Conservation (phyloP, 2,888 invertebrate species). For the Hypolimnas misippus region DNA sequence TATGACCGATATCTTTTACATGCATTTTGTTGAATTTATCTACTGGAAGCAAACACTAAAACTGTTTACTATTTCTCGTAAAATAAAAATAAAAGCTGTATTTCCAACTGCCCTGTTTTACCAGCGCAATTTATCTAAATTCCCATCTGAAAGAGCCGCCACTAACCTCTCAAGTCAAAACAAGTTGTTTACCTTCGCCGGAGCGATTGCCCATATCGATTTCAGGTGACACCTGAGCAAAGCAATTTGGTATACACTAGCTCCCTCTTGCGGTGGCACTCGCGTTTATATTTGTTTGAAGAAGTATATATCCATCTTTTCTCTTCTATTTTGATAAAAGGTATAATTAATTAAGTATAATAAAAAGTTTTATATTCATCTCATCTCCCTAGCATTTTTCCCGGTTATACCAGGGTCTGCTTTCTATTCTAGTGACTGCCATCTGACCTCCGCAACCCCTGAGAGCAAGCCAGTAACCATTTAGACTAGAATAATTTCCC, state of each 20-base stretch:
- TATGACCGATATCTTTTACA: neutral
- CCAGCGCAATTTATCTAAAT: conserved; percentile 6
- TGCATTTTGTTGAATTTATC: neutral
- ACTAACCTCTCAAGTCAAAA: conserved; percentile 9
- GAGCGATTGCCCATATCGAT: conserved; percentile 23
- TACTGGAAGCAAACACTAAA: neutral
- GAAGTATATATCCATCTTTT: too few relatives aligned
- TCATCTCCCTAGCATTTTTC: too few relatives aligned
- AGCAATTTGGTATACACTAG: neutral
- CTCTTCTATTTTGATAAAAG: too few relatives aligned
- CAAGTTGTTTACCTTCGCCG: conserved; percentile 28
- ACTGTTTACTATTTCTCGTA: conserved; percentile 6
- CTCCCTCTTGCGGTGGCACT: neutral
- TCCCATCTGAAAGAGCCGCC: neutral
- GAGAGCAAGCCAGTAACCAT: too few relatives aligned
- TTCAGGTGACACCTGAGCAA: conserved; percentile 30
- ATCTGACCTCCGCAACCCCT: too few relatives aligned
- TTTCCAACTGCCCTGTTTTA: neutral
- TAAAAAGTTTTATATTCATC: too few relatives aligned
- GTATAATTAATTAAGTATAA: too few relatives aligned
- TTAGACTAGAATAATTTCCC: too few relatives aligned
- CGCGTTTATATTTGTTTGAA: too few relatives aligned
- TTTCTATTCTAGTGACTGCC: too few relatives aligned
- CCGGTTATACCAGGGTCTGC: too few relatives aligned
- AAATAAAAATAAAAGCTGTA: neutral